Percentiles rank a stretch among this genome's conserved stretches.
These are phyloP conservation scores for Chaetodon trifascialis DNA, from an alignment of 2,113 vertebrate species.

Conservation along the genomic window DNA sequence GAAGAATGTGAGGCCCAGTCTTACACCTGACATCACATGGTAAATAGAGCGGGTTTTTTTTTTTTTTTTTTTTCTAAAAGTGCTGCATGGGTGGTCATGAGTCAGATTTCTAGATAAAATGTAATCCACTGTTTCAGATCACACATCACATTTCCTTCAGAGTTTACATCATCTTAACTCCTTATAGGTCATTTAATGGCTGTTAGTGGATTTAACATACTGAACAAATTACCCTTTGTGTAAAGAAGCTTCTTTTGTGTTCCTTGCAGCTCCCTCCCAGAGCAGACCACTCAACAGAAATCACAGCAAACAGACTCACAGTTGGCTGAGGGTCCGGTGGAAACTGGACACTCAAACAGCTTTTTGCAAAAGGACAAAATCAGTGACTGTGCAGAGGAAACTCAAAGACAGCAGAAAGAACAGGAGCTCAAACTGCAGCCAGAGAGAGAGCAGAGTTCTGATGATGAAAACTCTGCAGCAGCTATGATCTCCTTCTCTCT, in stretches of 20 bases:
- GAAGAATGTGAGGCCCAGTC: conserved; percentile 89
- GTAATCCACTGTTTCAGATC: neutral
- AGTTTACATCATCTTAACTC: no score
- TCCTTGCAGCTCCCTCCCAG: conserved; percentile 81
- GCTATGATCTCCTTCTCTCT: conserved; percentile 43
- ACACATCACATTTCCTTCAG: neutral
- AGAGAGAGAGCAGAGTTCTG: conserved; percentile 24
- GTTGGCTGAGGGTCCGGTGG: neutral
- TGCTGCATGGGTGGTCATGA: neutral
- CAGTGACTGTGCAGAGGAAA: conserved; percentile 89
- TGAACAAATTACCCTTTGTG: neutral
- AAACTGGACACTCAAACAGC: conserved; percentile 81
- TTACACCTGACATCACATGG: conserved; percentile 88
- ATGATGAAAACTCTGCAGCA: conserved; percentile 23
- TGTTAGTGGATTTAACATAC: neutral
- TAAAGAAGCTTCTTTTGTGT: neutral
- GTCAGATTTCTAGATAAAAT: neutral
- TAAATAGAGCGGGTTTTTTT: conserved; percentile 62
- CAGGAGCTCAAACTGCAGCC: conserved; percentile 59
- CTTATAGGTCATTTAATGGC: neutral
- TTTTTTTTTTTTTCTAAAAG: conserved; percentile 1
- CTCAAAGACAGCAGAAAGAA: conserved; percentile 84
- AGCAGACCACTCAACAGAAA: conserved; percentile 74
- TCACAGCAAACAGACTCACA: conserved; percentile 9
- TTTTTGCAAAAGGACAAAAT: conserved; percentile 86